Conservation (phyloP, 2,113 vertebrate species). For the Mugil cephalus region DNA sequence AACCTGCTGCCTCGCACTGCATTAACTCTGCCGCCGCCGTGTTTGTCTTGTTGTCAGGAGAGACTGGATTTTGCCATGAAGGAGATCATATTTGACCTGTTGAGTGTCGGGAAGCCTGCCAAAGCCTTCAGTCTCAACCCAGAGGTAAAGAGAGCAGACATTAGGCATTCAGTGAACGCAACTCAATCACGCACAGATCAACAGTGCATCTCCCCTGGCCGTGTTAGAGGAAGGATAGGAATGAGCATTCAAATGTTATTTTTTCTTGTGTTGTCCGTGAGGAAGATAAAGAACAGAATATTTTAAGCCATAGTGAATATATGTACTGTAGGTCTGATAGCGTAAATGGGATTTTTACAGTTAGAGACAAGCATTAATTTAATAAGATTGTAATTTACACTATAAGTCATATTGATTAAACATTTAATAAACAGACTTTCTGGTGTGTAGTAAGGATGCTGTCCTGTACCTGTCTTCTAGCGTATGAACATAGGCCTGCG, state of each 20-base stretch:
- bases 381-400: too few relatives aligned
- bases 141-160: slow-evolving; percentile 86
- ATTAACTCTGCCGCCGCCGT: slow-evolving; percentile 2
- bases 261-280: slow-evolving; percentile 15
- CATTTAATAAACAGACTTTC: not conserved
- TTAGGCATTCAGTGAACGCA: slow-evolving; percentile 8
- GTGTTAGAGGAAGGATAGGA: slow-evolving; percentile 1
- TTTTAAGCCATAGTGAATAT: not conserved
- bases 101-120: slow-evolving; percentile 96
- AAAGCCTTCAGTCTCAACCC: slow-evolving; percentile 99
- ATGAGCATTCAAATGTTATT: slow-evolving; percentile 24
- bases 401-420: too few relatives aligned
- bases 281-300: slow-evolving; percentile 19
- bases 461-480: slow-evolving; percentile 73
- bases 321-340: not conserved
- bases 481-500: slow-evolving; percentile 99
- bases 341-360: too few relatives aligned
- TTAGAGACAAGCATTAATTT: too few relatives aligned
- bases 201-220: not conserved
- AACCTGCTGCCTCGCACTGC: not conserved
- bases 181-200: slow-evolving; percentile 13
- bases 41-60: slow-evolving; percentile 84
- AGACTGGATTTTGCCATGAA: slow-evolving; percentile 99
- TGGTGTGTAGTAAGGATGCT: not conserved
- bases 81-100: slow-evolving; percentile 98